Conservation (phyloP, 2,113 vertebrate genomes). For the Morone chrysops region DNA sequence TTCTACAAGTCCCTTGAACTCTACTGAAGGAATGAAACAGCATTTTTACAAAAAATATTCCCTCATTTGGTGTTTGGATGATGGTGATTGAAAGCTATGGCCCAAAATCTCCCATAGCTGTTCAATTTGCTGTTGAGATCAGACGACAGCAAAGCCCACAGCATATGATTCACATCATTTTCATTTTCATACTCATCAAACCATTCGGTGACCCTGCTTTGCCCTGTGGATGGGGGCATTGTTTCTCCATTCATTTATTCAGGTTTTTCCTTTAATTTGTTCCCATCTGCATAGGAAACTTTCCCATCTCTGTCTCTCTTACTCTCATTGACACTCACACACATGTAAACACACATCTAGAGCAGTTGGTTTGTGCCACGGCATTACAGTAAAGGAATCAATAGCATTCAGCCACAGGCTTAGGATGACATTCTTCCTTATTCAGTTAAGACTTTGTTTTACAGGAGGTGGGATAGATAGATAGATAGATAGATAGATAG, state of each 20-base stretch:
- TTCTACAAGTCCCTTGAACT: neutral
- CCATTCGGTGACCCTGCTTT: neutral
- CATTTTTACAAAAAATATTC: neutral
- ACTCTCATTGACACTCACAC: too few species aligned
- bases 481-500: neutral
- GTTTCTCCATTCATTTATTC: neutral
- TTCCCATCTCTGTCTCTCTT: neutral
- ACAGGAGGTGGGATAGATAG: slow-evolving; percentile 11
- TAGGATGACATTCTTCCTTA: neutral
- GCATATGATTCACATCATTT: neutral
- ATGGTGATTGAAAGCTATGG: neutral
- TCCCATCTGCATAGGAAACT: neutral
- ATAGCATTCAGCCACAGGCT: slow-evolving; percentile 18
- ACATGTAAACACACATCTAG: neutral
- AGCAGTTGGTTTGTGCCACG: slow-evolving; percentile 1
- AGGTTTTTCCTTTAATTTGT: neutral
- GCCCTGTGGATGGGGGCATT: neutral
- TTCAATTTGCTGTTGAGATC: too few species aligned
- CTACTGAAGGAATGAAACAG: neutral
- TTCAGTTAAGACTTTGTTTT: slow-evolving; percentile 9
- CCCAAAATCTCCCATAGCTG: neutral
- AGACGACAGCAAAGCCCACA: neutral
- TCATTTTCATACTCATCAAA: slow-evolving; percentile 1
- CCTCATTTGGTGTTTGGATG: neutral
- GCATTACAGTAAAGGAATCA: slow-evolving; percentile 27